Evolutionary conservation across 1,140 invertebrate species (phyloP).

Genomic region (Carposina sasakii): DNA sequence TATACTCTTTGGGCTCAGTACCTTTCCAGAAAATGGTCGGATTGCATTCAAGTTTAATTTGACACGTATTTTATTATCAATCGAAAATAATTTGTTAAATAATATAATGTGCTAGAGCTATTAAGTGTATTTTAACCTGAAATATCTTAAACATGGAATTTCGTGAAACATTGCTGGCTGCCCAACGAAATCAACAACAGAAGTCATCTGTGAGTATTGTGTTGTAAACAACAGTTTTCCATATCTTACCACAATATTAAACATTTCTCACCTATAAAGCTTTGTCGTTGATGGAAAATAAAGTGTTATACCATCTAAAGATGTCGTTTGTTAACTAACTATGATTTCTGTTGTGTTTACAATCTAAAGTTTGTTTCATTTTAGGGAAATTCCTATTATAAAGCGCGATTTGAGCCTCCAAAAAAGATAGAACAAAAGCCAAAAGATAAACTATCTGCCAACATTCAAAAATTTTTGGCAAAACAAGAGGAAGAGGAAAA

Average conservation of each 20-base stretch:
- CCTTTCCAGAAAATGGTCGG: conserved; percentile 67
- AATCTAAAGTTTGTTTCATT: conserved; percentile 31
- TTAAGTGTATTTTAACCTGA: background rate
- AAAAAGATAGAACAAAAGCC: conserved; percentile 85
- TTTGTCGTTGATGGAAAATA: no score
- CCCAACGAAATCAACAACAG: conserved; percentile 68
- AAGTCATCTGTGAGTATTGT: conserved; percentile 66
- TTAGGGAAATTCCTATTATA: conserved; percentile 75
- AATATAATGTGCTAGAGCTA: conserved; percentile 32
- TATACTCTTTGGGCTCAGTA: no score
- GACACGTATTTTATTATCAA: conserved; percentile 63
- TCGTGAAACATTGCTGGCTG: conserved; percentile 60
- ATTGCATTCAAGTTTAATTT: conserved; percentile 50
- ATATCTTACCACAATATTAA: no score
- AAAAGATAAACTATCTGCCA: conserved; percentile 78
- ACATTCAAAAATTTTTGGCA: conserved; percentile 87
- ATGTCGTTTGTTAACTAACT: no score
- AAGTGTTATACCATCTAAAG: no score
- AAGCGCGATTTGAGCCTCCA: conserved; percentile 84
- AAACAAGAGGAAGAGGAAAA: conserved; percentile 86
- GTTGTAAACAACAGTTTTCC: no score
- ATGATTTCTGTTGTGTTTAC: no score
- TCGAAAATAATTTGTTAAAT: conserved; percentile 54
- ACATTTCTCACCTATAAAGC: no score
- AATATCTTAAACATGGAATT: conserved; percentile 56